Evolutionary conservation across 2,888 invertebrate genomes (phyloP).

Genomic region (Ethmia dodecea): DNA sequence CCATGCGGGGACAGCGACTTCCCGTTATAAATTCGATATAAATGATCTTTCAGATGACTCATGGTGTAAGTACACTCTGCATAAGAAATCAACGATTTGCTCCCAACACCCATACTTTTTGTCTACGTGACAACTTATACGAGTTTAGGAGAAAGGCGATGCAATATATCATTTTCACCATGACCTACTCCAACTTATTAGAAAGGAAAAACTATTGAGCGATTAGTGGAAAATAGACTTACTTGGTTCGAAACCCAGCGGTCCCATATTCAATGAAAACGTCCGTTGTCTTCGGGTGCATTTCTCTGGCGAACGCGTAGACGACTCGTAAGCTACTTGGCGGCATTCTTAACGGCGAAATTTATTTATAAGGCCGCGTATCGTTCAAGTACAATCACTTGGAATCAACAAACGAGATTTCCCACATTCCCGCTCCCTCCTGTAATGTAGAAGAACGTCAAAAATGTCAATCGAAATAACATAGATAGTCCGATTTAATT

Average conservation of each 20-base stretch:
- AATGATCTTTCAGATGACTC: conserved; percentile 53
- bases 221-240: conserved; percentile 48
- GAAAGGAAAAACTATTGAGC: conserved; percentile 24
- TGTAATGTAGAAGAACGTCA: conserved; percentile 31
- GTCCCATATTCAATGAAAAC: conserved; percentile 88
- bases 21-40: conserved; percentile 64
- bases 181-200: conserved; percentile 27
- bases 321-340: conserved; percentile 80
- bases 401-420: conserved; percentile 66
- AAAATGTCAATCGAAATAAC: conserved; percentile 33
- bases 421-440: conserved; percentile 60
- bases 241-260: conserved; percentile 91
- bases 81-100: not conserved
- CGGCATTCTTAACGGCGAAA: conserved; percentile 65
- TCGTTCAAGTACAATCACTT: conserved; percentile 67
- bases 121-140: conserved; percentile 28
- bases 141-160: conserved; percentile 20
- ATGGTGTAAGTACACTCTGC: conserved; percentile 24
- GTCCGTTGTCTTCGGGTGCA: conserved; percentile 84
- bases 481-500: conserved; percentile 17
- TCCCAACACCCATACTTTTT: conserved; percentile 14
- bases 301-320: conserved; percentile 87
- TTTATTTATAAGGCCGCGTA: conserved; percentile 66
- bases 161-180: conserved; percentile 23
- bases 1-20: conserved; percentile 44